Conservation (phyloP, 2,113 vertebrate species). For the Canis aureus region DNA sequence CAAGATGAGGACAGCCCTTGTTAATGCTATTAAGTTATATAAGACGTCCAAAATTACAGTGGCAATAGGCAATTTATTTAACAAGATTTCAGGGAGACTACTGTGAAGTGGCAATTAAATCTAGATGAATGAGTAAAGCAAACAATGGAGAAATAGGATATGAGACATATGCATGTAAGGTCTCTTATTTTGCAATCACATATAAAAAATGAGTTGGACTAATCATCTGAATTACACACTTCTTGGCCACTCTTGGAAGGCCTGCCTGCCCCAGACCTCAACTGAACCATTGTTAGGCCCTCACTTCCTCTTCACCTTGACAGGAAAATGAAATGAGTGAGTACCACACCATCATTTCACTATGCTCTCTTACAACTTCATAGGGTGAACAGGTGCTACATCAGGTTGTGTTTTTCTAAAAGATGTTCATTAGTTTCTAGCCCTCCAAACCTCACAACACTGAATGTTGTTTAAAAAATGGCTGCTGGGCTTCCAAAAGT, state of each 20-base stretch:
- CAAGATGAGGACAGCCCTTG: conserved; percentile 21
- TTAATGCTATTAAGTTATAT: conserved; percentile 62
- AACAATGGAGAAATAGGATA: conserved; percentile 74
- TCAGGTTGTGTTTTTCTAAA: conserved; percentile 46
- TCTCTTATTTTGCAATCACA: conserved; percentile 73
- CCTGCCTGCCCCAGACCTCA: neutral
- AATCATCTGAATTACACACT: conserved; percentile 76
- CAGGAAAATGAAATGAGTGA: neutral
- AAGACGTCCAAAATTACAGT: conserved; percentile 63
- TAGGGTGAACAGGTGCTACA: neutral
- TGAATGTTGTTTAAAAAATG: neutral
- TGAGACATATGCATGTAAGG: conserved; percentile 56
- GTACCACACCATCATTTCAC: neutral
- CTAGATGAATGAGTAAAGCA: conserved; percentile 73
- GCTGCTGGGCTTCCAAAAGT: neutral
- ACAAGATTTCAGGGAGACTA: conserved; percentile 75
- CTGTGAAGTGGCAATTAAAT: conserved; percentile 79
- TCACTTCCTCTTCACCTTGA: neutral
- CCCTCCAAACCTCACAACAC: neutral
- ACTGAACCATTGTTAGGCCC: neutral
- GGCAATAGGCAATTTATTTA: conserved; percentile 73
- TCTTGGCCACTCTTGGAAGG: conserved; percentile 38
- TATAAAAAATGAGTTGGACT: conserved; percentile 73
- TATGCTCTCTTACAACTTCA: neutral
- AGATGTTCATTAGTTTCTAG: neutral